Conservation (phyloP, 2,113 vertebrate genomes). For the Tricholaema leucomelas region DNA sequence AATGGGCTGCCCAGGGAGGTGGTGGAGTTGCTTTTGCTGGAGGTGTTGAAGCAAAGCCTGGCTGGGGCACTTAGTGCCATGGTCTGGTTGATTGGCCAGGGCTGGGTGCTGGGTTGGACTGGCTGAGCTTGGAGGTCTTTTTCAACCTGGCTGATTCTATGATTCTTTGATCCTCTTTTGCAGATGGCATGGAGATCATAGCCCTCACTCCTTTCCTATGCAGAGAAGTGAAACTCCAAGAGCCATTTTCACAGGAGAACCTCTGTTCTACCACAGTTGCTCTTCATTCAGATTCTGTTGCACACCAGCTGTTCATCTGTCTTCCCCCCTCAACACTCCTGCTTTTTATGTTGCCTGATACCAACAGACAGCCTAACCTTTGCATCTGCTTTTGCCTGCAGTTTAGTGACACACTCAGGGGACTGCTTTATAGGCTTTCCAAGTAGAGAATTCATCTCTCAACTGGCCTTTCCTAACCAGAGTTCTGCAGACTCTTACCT, state of each 20-base stretch:
- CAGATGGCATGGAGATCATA: rapidly evolving
- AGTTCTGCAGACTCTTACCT: conserved; percentile 13
- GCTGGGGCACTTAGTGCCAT: too few relatives aligned
- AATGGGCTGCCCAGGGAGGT: too few relatives aligned
- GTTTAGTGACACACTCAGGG: neutral
- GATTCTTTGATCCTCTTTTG: rapidly evolving
- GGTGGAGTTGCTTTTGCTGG: too few relatives aligned
- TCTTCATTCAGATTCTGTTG: neutral
- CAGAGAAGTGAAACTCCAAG: neutral
- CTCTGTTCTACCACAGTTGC: neutral
- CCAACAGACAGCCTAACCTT: neutral
- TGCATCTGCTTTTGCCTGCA: neutral
- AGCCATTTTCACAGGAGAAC: rapidly evolving
- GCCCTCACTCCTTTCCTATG: neutral
- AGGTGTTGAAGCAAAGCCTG: too few relatives aligned
- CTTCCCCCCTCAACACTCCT: too few relatives aligned
- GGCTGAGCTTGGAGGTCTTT: too few relatives aligned
- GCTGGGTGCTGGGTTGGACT: too few relatives aligned
- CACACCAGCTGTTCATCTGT: neutral
- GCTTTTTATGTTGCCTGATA: neutral
- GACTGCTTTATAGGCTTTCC: neutral
- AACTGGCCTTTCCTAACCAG: neutral
- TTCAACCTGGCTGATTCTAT: too few relatives aligned
- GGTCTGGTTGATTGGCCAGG: too few relatives aligned
- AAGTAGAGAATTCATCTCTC: neutral